Percentiles rank a stretch among this genome's conserved stretches.
These are phyloP conservation scores for Coccyzus lansbergi DNA, from an alignment of 2,797 vertebrate species.

Conservation along the genomic window DNA sequence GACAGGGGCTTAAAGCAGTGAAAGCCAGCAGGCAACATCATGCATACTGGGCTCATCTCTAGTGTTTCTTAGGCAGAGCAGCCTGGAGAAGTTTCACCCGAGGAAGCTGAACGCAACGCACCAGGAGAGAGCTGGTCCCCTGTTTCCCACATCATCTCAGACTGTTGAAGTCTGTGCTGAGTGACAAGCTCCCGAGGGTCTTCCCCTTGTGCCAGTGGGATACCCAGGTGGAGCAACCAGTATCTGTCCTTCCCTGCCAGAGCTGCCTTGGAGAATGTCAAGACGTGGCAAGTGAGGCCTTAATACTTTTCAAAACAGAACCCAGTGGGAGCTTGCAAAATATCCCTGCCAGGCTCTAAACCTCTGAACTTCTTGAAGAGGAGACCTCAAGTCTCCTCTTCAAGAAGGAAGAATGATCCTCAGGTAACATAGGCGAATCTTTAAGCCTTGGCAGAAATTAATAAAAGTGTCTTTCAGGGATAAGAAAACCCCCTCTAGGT, in stretches of 20 bases:
- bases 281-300: rapidly evolving
- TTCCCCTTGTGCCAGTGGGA: rapidly evolving
- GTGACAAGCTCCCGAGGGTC: rapidly evolving
- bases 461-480: background rate
- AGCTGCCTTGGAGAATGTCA: background rate
- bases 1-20: rapidly evolving
- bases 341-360: background rate
- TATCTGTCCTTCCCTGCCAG: background rate
- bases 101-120: rapidly evolving
- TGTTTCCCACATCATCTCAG: background rate
- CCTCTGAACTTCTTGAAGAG: too few species aligned
- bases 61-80: rapidly evolving
- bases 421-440: background rate
- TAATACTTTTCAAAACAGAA: background rate
- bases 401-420: background rate
- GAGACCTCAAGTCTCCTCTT: background rate
- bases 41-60: rapidly evolving
- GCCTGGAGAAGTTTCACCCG: background rate
- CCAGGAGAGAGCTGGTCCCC: background rate
- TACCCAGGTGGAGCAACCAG: background rate
- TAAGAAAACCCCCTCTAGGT: background rate
- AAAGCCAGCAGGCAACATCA: background rate
- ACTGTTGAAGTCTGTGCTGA: background rate
- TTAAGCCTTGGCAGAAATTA: background rate
- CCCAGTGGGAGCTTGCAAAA: background rate